These are phyloP conservation scores for Lochmaea crataegi DNA, from an alignment of 2,888 invertebrate species.

Conservation along the genomic window DNA sequence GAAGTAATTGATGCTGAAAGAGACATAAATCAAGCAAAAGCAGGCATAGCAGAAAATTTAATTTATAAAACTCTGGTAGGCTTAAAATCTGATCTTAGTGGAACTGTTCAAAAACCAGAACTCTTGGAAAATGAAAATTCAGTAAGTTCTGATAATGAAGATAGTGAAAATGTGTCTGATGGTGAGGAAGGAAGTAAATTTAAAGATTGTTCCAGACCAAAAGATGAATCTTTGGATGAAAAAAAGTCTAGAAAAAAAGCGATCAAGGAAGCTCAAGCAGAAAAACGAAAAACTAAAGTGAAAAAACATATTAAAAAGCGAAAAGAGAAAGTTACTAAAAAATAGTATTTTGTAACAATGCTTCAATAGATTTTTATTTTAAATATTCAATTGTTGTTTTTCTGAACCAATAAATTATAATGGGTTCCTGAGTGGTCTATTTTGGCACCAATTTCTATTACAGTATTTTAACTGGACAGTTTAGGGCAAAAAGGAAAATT, in stretches of 20 bases:
- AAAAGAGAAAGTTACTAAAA: conserved; percentile 74
- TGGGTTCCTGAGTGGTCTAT: no score
- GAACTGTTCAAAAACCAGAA: conserved; percentile 75
- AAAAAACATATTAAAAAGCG: conserved; percentile 95
- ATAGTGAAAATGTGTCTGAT: conserved; percentile 55
- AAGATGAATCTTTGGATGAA: conserved; percentile 84
- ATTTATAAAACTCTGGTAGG: conserved; percentile 90
- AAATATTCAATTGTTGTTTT: neutral
- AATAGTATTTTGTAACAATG: conserved; percentile 25
- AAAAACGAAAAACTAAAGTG: conserved; percentile 87
- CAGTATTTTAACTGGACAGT: conserved; percentile 34
- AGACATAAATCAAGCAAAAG: conserved; percentile 84
- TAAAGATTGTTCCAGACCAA: conserved; percentile 75
- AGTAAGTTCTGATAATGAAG: conserved; percentile 50
- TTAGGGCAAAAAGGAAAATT: conserved; percentile 20
- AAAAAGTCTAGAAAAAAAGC: conserved; percentile 88
- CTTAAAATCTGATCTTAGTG: conserved; percentile 82
- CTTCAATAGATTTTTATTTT: neutral
- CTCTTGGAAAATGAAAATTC: conserved; percentile 67
- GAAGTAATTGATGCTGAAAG: conserved; percentile 90
- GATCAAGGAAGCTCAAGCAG: conserved; percentile 88
- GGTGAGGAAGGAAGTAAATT: conserved; percentile 68
- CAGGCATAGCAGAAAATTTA: conserved; percentile 78
- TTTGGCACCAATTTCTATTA: no score
- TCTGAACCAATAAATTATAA: no score